Base-by-base conservation (phyloP, 1,140 invertebrate species). In the Eulimnadia texana region DNA sequence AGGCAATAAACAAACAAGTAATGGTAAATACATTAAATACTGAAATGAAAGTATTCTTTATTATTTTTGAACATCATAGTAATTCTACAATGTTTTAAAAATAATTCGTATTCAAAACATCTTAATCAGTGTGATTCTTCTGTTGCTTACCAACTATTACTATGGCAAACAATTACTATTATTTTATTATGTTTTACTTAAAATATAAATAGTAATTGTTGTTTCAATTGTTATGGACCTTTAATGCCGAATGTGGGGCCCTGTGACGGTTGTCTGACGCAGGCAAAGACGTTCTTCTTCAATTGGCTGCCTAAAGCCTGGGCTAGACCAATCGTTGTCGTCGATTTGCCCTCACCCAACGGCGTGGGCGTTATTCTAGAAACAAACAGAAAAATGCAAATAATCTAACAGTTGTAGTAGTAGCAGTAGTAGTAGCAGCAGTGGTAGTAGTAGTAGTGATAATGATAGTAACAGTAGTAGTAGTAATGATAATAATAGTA, bases 181-280 rank as follows among this genome's bases (percentile, higher is more conserved):
- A n/a, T n/a, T n/a, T n/a, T n/a, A n/a, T n/a, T n/a, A n/a, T n/a
- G n/a, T n/a, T n/a, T n/a, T n/a, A n/a, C n/a, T n/a, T n/a, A n/a
- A n/a, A n/a, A n/a, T n/a, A n/a, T n/a, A n/a, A n/a, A n/a, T n/a
- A n/a, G n/a, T n/a, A n/a, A n/a, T n/a, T n/a, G n/a, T n/a, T n/a
- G n/a, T n/a, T n/a, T n/a, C n/a, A n/a, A n/a, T n/a, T n/a, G n/a
- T n/a, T n/a, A n/a, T n/a, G n/a, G n/a, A 83, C 82, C 93, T 79
- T 98, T 98, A 50, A 99, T 93, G 16, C 96, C 96, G 76, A 99
- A 99, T 1, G 93, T 99, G 1, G 96, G 96, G 23, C 96, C 96
- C 74, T 98, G 94, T 29, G 93, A 96, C 0, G 97, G 96, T 72
- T 99, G 97, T n/a, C 97, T 79, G 54, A 99, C 82, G 70, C 90